A percentile compares a stretch with the other conserved stretches of the same genome.
Evolutionary conservation across 2,113 vertebrate genomes (phyloP).

Genomic region (Alethe diademata): DNA sequence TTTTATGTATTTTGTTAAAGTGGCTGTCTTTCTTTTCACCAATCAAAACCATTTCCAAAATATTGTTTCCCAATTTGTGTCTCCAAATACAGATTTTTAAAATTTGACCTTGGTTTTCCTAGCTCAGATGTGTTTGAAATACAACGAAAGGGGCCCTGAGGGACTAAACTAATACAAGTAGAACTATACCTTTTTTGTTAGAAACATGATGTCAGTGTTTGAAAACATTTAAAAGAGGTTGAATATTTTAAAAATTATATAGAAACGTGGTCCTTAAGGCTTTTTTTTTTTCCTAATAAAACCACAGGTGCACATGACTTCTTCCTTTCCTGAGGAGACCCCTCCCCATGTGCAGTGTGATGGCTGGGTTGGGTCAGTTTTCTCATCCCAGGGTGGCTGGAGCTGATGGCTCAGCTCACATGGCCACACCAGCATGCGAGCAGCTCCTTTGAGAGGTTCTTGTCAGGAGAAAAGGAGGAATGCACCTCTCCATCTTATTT

Average conservation of each 20-base stretch:
- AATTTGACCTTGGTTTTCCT: neutral
- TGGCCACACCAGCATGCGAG: rapidly evolving
- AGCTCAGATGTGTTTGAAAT: neutral
- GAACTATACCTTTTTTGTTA: neutral
- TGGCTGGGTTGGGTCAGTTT: neutral
- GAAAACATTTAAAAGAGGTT: neutral
- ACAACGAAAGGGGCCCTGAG: neutral
- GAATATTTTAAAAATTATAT: neutral
- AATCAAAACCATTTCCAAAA: neutral
- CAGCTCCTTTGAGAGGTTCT: neutral
- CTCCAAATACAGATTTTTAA: neutral
- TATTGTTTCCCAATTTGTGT: neutral
- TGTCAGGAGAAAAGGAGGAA: slow-evolving; percentile 15
- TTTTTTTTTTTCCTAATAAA: neutral
- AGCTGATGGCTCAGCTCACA: neutral
- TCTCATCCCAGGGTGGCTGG: rapidly evolving
- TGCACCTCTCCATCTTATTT: slow-evolving; percentile 2
- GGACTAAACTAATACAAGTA: neutral
- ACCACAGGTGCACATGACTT: neutral
- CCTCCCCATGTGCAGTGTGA: neutral
- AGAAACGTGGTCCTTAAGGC: neutral
- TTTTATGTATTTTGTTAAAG: neutral
- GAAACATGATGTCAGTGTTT: neutral
- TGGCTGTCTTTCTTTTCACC: neutral
- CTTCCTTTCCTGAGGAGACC: neutral